phyloP scores from a whole-genome alignment of 1,140 invertebrate species.

The Trichonephila inaurata region DNA sequence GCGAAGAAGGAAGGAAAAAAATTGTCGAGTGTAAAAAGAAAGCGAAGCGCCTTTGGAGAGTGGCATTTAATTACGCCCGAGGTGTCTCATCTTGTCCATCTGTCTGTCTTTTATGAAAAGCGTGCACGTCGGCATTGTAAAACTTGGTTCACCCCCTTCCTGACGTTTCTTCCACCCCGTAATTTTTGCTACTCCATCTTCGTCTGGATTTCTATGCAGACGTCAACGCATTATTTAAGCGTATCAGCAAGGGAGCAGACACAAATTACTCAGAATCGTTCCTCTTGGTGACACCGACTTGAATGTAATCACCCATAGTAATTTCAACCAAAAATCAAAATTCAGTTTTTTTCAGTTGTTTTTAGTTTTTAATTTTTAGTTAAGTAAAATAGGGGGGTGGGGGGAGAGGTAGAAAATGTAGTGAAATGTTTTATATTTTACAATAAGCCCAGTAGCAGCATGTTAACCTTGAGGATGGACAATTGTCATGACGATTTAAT shows the following conservation, averaged over 20 bases:
- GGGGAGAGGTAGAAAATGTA: no score
- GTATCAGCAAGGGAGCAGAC: constrained; percentile 38
- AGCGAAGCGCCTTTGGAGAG: constrained; percentile 55
- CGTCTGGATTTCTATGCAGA: constrained; percentile 74
- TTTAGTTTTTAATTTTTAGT: no score
- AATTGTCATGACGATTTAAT: no score
- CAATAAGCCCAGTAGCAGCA: no score
- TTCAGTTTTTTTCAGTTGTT: no score
- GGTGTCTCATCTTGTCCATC: constrained; percentile 73
- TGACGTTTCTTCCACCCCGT: constrained; percentile 27
- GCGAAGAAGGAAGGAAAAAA: constrained; percentile 15
- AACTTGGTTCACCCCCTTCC: constrained; percentile 1
- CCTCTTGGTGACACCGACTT: no score
- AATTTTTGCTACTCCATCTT: constrained; percentile 75
- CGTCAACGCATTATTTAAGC: constrained; percentile 74
- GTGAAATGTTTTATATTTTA: no score
- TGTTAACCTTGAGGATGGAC: no score
- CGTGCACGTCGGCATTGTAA: constrained; percentile 65
- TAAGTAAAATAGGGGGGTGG: no score
- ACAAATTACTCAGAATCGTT: constrained; percentile 32
- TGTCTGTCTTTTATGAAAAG: constrained; percentile 68
- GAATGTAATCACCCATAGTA: no score
- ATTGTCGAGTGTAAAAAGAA: constrained; percentile 13
- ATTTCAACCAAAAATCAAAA: no score
- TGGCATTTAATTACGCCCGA: constrained; percentile 76